Conservation (phyloP, 1,140 invertebrate genomes). For the Neomicropteryx cornuta region DNA sequence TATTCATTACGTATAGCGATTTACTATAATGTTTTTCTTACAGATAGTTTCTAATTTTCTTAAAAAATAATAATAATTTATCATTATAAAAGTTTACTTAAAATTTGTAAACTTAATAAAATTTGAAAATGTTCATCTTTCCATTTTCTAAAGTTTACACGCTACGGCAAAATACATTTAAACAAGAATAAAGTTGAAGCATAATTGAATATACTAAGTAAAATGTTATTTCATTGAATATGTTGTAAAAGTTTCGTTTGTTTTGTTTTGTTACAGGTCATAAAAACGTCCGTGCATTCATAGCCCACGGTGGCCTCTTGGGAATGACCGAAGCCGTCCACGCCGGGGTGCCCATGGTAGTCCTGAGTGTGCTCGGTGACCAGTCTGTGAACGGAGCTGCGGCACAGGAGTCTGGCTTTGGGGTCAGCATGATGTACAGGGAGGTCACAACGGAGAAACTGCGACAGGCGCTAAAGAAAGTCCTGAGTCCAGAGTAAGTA, state of each 20-base stretch:
- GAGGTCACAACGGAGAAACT: constrained; percentile 29
- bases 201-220: background rate
- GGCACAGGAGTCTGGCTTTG: constrained; percentile 25
- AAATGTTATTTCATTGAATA: background rate
- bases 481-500: constrained; percentile 36
- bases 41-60: too few species aligned
- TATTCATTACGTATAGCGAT: too few species aligned
- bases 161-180: too few species aligned
- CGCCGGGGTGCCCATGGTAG: constrained; percentile 51
- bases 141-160: too few species aligned
- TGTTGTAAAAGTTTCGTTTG: constrained; percentile 1
- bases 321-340: constrained; percentile 52
- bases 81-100: too few species aligned
- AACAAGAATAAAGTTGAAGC: background rate
- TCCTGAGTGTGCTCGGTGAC: constrained; percentile 50
- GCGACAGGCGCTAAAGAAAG: constrained; percentile 23
- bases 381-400: constrained; percentile 40
- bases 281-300: constrained; percentile 49
- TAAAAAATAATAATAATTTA: too few species aligned
- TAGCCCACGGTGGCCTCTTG: constrained; percentile 56
- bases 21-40: too few species aligned
- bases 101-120: too few species aligned
- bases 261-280: constrained; percentile 40
- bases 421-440: constrained; percentile 21
- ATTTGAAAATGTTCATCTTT: too few species aligned